Conservation (phyloP, 2,797 vertebrate species). For the Natrix natrix region DNA sequence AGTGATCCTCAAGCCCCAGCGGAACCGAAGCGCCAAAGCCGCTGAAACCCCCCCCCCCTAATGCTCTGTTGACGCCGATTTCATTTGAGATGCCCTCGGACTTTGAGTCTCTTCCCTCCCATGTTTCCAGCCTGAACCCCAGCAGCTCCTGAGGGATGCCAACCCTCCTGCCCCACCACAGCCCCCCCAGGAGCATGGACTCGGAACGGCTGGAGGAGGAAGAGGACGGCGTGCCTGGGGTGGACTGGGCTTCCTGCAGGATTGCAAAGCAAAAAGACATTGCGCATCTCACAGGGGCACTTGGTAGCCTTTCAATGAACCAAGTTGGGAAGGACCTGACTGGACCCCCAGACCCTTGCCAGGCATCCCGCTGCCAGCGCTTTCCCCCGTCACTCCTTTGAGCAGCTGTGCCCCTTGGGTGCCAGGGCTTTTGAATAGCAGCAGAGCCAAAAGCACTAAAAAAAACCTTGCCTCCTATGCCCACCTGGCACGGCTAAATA, state of each 20-base stretch:
- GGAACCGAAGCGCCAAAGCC: not conserved
- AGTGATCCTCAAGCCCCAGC: constrained; percentile 68
- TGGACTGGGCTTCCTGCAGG: not conserved
- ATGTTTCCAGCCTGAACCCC: constrained; percentile 40
- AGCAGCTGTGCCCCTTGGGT: constrained; percentile 48
- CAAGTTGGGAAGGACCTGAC: not conserved
- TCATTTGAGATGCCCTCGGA: not conserved
- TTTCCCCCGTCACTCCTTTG: constrained; percentile 36
- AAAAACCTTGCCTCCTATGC: accelerated
- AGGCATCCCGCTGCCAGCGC: not conserved
- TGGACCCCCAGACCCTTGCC: not conserved
- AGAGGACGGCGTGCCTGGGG: not conserved
- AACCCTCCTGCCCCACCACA: constrained; percentile 41
- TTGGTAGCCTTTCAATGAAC: accelerated
- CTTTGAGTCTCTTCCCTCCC: not conserved
- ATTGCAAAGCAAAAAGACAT: not conserved
- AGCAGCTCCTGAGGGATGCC: constrained; percentile 16
- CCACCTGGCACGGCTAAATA: accelerated
- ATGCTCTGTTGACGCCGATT: constrained; percentile 12
- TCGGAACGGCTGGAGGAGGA: not conserved
- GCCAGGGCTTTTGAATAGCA: not conserved
- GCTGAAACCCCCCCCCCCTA: not conserved
- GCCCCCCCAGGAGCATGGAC: constrained; percentile 44
- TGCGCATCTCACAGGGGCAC: not conserved
- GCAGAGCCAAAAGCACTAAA: not conserved